phyloP scores from a whole-genome alignment of 2,888 invertebrate species.

The Malacosoma neustria region DNA sequence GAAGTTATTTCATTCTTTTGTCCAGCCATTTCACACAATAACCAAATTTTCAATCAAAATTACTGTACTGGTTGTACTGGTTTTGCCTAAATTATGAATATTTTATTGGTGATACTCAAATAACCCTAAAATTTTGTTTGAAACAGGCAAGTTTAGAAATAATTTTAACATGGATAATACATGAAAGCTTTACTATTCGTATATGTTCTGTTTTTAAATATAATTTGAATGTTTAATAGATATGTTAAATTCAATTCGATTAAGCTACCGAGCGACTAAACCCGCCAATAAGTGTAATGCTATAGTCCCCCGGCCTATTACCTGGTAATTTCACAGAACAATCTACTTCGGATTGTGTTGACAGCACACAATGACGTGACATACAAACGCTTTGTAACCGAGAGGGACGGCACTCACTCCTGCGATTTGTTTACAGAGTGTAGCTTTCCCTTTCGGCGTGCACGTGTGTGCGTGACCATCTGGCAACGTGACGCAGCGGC shows the following conservation, averaged over 20 bases:
- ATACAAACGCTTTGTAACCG: conserved; percentile 57
- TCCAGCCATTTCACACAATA: too few relatives aligned
- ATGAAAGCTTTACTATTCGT: too few relatives aligned
- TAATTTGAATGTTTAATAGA: too few relatives aligned
- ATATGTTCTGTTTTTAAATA: too few relatives aligned
- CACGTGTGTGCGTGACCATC: conserved; percentile 63
- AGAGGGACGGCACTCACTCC: conserved; percentile 59
- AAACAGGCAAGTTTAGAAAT: too few relatives aligned
- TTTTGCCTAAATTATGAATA: too few relatives aligned
- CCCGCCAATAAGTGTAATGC: conserved; percentile 69
- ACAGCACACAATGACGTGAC: conserved; percentile 63
- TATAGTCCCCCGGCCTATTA: conserved; percentile 71
- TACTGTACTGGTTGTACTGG: too few relatives aligned
- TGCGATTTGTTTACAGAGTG: conserved; percentile 71
- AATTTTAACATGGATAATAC: too few relatives aligned
- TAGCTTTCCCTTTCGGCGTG: conserved; percentile 67
- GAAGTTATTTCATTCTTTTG: too few relatives aligned
- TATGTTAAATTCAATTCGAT: conserved; percentile 66
- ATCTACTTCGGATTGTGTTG: conserved; percentile 62
- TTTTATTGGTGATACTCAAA: too few relatives aligned
- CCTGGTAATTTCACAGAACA: conserved; percentile 75
- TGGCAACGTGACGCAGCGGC: conserved; percentile 53
- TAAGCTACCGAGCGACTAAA: conserved; percentile 58
- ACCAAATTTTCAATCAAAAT: too few relatives aligned
- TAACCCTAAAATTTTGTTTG: too few relatives aligned